These are phyloP conservation scores for Cephalopholis sonnerati DNA, from an alignment of 2,113 vertebrate genomes.

Conservation along the genomic window DNA sequence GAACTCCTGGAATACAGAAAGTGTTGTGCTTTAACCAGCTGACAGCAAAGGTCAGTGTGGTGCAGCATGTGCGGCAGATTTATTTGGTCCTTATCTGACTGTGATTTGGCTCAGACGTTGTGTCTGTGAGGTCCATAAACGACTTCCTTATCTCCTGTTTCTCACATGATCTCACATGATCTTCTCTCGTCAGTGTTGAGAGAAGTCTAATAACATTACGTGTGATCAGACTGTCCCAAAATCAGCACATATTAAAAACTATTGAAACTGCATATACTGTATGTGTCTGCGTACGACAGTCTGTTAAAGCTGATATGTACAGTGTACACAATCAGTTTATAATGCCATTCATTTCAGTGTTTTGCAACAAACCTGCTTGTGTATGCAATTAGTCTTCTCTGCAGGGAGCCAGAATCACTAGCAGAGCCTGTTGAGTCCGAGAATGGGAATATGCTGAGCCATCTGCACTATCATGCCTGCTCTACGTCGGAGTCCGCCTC, in stretches of 20 bases:
- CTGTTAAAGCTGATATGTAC: constrained; percentile 1
- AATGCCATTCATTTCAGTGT: constrained; percentile 39
- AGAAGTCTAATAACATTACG: neutral
- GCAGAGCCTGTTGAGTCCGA: constrained; percentile 48
- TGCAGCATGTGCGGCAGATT: constrained; percentile 26
- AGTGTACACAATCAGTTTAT: neutral
- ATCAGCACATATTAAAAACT: constrained; percentile 4
- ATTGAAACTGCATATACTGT: neutral
- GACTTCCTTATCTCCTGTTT: constrained; percentile 35
- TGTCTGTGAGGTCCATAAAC: neutral
- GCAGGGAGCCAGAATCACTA: constrained; percentile 32
- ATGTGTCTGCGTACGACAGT: neutral
- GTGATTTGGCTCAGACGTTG: constrained; percentile 13
- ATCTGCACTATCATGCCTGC: constrained; percentile 57
- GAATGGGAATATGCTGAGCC: constrained; percentile 72
- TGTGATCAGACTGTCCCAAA: neutral
- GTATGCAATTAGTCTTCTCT: constrained; percentile 64
- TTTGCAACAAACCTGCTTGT: constrained; percentile 70
- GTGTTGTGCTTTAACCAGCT: neutral
- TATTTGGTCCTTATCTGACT: constrained; percentile 16
- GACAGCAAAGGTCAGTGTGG: constrained; percentile 9
- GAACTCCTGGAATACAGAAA: neutral
- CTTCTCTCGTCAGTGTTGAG: neutral
- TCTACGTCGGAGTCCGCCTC: constrained; percentile 30
- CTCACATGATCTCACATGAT: constrained; percentile 53